Percentiles rank a stretch among this genome's conserved stretches.
phyloP scores from a whole-genome alignment of 2,113 vertebrate species.

The Phalacrocorax brasilianus region DNA sequence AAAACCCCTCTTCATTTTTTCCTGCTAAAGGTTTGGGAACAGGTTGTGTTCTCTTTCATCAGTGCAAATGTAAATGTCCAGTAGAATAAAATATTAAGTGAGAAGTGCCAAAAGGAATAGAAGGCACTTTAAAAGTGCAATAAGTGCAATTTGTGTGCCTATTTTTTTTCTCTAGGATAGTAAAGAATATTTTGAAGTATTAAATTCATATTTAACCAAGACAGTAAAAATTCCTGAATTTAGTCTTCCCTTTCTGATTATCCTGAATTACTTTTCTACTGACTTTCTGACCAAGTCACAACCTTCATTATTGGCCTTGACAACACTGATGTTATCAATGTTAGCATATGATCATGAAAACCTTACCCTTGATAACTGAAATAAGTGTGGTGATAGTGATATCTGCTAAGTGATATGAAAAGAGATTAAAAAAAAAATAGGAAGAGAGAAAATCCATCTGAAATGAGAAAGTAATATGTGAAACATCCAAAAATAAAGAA shows the following conservation, averaged over 20 bases:
- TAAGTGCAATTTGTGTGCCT: not conserved
- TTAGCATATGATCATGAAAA: not conserved
- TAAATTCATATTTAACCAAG: not conserved
- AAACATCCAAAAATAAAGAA: not conserved
- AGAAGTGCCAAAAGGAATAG: not conserved
- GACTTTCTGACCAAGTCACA: not conserved
- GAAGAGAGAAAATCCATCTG: not conserved
- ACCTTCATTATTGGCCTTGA: not conserved
- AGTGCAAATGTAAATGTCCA: not conserved
- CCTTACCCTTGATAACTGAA: not conserved
- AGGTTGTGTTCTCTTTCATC: not conserved
- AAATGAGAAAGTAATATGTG: not conserved
- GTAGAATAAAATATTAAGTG: not conserved
- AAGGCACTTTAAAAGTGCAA: not conserved
- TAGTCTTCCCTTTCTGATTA: not conserved
- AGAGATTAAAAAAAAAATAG: not conserved
- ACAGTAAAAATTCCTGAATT: not conserved
- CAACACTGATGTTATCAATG: not conserved
- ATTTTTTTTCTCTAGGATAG: not conserved
- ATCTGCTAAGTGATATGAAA: not conserved
- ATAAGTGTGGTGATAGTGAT: not conserved
- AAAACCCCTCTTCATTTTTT: not conserved
- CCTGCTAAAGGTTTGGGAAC: not conserved
- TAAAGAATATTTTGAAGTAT: not conserved
- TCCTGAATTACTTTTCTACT: not conserved